Evolutionary conservation across 2,113 vertebrate species (phyloP), one percentile per base, ranked within the genome.

Genomic region (Malurus melanocephalus): DNA sequence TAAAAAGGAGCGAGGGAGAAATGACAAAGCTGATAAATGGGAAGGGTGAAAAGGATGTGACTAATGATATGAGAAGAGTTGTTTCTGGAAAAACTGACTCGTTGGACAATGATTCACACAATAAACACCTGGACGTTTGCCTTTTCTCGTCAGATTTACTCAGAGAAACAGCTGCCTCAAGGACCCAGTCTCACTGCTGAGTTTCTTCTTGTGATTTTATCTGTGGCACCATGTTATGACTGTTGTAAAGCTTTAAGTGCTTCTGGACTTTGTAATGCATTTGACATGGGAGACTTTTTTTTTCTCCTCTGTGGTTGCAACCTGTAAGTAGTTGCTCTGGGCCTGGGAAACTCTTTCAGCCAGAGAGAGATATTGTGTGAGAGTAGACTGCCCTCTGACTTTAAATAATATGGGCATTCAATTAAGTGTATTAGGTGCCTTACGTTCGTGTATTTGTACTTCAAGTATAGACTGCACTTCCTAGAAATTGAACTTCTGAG

Each of bases 31-130:
- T 82, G 75, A 74, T 77, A 83, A 94, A 92, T 80, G 35, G 60
- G 28, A 66, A 85, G 24, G 64, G 20, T 48, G 71, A 85, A 78
- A 82, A 94, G 90, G 89, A 93, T 90, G 80, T 93, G 85, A 94
- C 81, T 95, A 94, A 93, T 48, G 46, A 69, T 18, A 90, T 17
- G 24, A 80, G 77, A 71, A 90, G 46, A 87, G 79, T 66, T 91
- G 79, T 96, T 93, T 92, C 92, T 95, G 96, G 96, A 96, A 96
- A 95, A 95, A 93, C 64, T 93, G 94, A 95, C 79, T 93, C 3
- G 4, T 28, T 66, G 79, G 69, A 82, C 64, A 82, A 71, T 94
- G 93, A 94, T 93, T 95, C 90, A 92, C 61, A 87, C n/a, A 56
- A 65, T 89, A 93, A 95, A 88, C 87, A 95, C 95, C 91, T 93